These are phyloP conservation scores for Tribolium madens DNA, from an alignment of 1,140 invertebrate genomes.

Conservation along the genomic window DNA sequence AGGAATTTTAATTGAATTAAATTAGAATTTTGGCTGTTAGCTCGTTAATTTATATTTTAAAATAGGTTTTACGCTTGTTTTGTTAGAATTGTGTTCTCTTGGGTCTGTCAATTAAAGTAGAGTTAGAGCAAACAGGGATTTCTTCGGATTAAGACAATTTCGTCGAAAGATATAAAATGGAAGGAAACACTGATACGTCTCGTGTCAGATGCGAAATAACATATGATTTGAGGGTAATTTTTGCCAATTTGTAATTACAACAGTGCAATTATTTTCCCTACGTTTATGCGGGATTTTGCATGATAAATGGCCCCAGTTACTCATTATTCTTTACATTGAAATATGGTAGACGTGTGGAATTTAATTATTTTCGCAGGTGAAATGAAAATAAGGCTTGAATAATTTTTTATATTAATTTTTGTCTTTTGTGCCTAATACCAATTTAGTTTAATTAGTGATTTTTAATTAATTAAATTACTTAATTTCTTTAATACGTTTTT, in stretches of 20 bases:
- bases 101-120: conserved; percentile 17
- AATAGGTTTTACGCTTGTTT: background rate
- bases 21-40: too few relatives aligned
- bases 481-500: too few relatives aligned
- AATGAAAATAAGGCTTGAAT: conserved; percentile 19
- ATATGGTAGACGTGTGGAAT: conserved; percentile 34
- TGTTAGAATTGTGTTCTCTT: background rate
- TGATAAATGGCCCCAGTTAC: conserved; percentile 20
- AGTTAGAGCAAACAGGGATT: conserved; percentile 16
- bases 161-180: background rate
- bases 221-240: background rate
- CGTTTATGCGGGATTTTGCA: conserved; percentile 21
- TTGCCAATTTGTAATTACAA: background rate
- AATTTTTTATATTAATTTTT: conserved; percentile 3
- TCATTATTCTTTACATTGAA: conserved; percentile 35
- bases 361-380: conserved; percentile 27
- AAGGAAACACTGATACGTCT: background rate
- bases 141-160: background rate
- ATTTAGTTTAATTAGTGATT: too few relatives aligned
- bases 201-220: background rate
- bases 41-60: background rate
- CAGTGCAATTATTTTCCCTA: conserved; percentile 13
- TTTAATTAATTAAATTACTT: too few relatives aligned
- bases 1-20: background rate
- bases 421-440: too few relatives aligned